Evolutionary conservation across 2,113 vertebrate genomes (phyloP).

Genomic region (Onychostoma macrolepis): DNA sequence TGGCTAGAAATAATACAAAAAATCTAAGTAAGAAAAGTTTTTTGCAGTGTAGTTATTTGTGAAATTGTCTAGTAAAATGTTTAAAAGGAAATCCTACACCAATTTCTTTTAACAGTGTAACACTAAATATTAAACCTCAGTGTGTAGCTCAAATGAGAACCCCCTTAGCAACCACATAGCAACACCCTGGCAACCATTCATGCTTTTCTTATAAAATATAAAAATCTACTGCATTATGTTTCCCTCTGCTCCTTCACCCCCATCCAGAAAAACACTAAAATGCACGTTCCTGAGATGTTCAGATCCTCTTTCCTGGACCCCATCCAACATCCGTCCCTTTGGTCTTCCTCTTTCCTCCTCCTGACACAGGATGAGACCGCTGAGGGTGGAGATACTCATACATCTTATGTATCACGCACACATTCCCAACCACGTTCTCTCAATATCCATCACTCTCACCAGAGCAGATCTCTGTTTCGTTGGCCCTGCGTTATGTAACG

Average conservation of each 20-base stretch:
- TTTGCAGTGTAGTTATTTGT: background rate
- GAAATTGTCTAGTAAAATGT: background rate
- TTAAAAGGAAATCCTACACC: background rate
- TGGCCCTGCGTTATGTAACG: slow-evolving; percentile 26
- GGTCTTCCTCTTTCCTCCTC: slow-evolving; percentile 29
- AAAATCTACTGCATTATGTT: background rate
- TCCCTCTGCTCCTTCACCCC: background rate
- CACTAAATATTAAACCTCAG: background rate
- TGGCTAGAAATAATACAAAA: no score
- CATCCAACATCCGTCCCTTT: background rate
- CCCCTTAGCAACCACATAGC: background rate
- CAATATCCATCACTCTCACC: background rate
- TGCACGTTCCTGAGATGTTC: slow-evolving; percentile 19
- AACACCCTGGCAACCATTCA: background rate
- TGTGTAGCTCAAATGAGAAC: background rate
- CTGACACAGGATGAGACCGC: slow-evolving; percentile 46
- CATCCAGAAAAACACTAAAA: background rate
- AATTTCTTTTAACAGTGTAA: background rate
- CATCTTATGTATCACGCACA: background rate
- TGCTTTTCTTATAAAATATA: background rate
- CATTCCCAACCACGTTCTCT: background rate
- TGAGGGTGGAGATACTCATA: slow-evolving; percentile 27
- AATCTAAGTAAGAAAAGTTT: no score
- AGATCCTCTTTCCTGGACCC: slow-evolving; percentile 31
- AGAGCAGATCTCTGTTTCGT: slow-evolving; percentile 15